Percentiles rank a stretch among this genome's conserved stretches.
Conservation (phyloP, 2,888 invertebrate species). For the Linnaemya vulpina region DNA sequence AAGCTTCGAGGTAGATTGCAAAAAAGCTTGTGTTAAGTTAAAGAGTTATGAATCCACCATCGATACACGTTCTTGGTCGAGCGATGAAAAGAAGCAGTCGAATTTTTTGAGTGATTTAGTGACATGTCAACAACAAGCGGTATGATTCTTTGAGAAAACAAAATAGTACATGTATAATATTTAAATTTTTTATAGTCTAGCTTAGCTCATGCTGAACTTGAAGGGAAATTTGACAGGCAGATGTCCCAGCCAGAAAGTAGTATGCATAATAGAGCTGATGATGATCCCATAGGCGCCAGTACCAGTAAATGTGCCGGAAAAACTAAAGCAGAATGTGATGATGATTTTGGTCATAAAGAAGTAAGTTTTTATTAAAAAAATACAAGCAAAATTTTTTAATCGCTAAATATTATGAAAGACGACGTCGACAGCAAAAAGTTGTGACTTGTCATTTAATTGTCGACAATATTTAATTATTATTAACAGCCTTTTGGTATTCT, state of each 20-base stretch:
- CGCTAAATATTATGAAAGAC: too few relatives aligned
- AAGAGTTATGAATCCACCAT: slow-evolving; percentile 79
- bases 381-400: too few relatives aligned
- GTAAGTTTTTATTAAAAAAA: background rate
- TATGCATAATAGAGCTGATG: background rate
- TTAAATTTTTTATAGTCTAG: background rate
- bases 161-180: background rate
- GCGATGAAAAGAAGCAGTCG: slow-evolving; percentile 77
- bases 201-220: background rate
- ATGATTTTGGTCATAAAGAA: background rate
- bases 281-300: background rate
- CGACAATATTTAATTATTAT: too few relatives aligned
- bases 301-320: background rate
- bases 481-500: too few relatives aligned
- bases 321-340: background rate
- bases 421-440: too few relatives aligned
- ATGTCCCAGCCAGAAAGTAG: background rate
- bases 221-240: background rate
- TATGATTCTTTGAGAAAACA: background rate
- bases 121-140: slow-evolving; percentile 75
- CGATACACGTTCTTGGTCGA: slow-evolving; percentile 80
- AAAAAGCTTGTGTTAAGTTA: slow-evolving; percentile 76
- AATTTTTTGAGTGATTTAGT: slow-evolving; percentile 80
- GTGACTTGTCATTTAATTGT: too few relatives aligned
- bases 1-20: slow-evolving; percentile 73